phyloP scores from a whole-genome alignment of 2,113 vertebrate genomes.

The Ia io region DNA sequence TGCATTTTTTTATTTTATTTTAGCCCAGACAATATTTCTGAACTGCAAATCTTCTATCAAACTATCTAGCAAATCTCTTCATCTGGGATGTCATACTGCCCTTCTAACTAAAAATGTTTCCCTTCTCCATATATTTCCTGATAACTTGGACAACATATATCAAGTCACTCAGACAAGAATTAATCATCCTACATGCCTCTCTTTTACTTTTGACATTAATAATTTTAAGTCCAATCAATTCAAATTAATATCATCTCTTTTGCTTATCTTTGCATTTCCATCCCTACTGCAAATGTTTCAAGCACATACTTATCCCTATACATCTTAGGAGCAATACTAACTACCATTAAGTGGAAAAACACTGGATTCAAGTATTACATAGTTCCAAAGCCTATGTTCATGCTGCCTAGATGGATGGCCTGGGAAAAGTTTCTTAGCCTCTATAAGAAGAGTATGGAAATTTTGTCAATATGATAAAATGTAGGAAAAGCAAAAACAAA shows the following conservation, averaged over 20 bases:
- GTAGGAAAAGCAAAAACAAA: not conserved
- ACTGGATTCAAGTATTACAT: not conserved
- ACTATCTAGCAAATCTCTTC: not conserved
- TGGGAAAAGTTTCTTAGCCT: not conserved
- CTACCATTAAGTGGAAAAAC: not conserved
- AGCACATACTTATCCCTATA: not conserved
- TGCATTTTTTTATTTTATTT: not conserved
- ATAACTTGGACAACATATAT: not conserved
- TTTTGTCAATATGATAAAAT: not conserved
- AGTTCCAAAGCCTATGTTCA: not conserved
- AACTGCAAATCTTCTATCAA: not conserved
- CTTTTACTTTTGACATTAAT: not conserved
- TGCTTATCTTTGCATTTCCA: not conserved
- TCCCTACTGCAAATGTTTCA: not conserved
- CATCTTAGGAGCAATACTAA: not conserved
- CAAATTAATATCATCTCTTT: not conserved
- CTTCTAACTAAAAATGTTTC: not conserved
- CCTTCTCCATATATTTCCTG: not conserved
- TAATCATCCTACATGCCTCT: not conserved
- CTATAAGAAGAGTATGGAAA: not conserved
- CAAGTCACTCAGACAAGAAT: not conserved
- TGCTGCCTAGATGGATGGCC: not conserved
- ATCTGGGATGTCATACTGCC: not conserved
- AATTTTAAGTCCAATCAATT: not conserved
- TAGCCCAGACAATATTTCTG: not conserved